Conservation (phyloP, 2,113 vertebrate genomes). For the Notarius lentiginosus region DNA sequence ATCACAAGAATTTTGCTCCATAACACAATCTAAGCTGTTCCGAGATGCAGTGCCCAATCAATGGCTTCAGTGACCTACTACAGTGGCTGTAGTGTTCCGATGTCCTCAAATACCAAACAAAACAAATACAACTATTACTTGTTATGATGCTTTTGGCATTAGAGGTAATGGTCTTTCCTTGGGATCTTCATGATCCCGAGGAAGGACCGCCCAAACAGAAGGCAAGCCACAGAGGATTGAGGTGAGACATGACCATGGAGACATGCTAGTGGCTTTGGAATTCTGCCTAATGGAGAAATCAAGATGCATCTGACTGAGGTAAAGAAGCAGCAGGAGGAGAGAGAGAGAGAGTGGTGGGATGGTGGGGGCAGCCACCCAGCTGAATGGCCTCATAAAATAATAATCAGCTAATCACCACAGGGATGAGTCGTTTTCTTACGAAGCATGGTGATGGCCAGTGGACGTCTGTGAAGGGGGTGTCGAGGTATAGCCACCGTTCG, state of each 20-base stretch:
- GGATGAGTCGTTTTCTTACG: slow-evolving; percentile 53
- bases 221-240: slow-evolving; percentile 32
- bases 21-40: background rate
- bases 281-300: slow-evolving; percentile 65
- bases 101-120: background rate
- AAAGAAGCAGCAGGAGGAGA: slow-evolving; percentile 35
- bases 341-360: slow-evolving; percentile 29
- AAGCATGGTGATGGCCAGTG: slow-evolving; percentile 40
- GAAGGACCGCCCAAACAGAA: slow-evolving; percentile 31
- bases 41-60: background rate
- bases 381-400: slow-evolving; percentile 71
- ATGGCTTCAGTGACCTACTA: background rate
- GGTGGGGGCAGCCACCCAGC: slow-evolving; percentile 54
- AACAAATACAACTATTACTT: background rate
- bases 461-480: slow-evolving; percentile 27
- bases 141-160: slow-evolving; percentile 27
- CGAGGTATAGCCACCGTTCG: slow-evolving; percentile 11
- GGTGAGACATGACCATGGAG: slow-evolving; percentile 14
- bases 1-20: background rate
- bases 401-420: slow-evolving; percentile 66
- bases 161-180: slow-evolving; percentile 40
- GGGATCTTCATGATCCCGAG: slow-evolving; percentile 10
- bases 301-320: slow-evolving; percentile 31
- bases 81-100: background rate
- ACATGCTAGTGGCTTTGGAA: slow-evolving; percentile 49